Evolutionary conservation across 2,797 vertebrate species (phyloP).

Genomic region (Bovichtus diacanthus): DNA sequence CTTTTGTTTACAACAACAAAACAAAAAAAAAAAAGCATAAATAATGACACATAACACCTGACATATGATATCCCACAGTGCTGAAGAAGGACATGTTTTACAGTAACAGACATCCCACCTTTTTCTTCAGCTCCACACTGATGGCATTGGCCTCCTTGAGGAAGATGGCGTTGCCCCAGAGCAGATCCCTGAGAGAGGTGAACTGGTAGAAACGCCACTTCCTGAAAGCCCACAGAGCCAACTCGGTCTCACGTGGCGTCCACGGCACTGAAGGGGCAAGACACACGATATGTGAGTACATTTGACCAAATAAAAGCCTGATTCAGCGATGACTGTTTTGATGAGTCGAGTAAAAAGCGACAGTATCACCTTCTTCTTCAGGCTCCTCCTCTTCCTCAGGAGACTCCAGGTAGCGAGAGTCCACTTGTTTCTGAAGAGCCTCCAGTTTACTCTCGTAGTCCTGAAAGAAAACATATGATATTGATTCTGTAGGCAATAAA

Average conservation of each 20-base stretch:
- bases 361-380: constrained; percentile 92
- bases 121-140: constrained; percentile 98
- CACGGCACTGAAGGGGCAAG: constrained; percentile 87
- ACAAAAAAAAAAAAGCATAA: neutral
- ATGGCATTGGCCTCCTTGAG: constrained; percentile 99
- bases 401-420: constrained; percentile 91
- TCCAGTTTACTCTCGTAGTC: constrained; percentile 98
- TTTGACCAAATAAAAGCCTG: neutral
- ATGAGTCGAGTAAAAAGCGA: neutral
- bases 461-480: constrained; percentile 73
- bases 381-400: constrained; percentile 96
- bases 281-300: neutral
- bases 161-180: constrained; percentile 98
- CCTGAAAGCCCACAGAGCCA: constrained; percentile 96
- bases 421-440: constrained; percentile 95
- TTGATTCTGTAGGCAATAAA: neutral
- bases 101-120: constrained; percentile 80
- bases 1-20: neutral
- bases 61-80: neutral
- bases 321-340: neutral
- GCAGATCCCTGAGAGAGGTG: constrained; percentile 94
- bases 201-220: constrained; percentile 99
- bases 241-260: constrained; percentile 92
- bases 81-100: neutral
- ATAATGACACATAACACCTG: neutral